Base-by-base conservation (phyloP, 2,888 invertebrate genomes). In the Cephus pygmeus region DNA sequence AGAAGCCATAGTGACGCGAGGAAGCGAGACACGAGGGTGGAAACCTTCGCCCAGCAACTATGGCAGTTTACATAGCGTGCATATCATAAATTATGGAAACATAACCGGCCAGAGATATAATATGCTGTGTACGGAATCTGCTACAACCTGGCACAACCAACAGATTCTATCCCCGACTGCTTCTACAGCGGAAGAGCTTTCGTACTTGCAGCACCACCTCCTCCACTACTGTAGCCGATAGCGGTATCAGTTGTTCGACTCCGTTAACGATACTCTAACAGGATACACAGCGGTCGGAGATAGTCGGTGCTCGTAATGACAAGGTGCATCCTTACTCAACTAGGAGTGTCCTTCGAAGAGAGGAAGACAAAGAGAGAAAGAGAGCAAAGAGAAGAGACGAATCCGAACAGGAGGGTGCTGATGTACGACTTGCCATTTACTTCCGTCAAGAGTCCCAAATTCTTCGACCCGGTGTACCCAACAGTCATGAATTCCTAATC, bases 71-170 rank as follows among this genome's bases (percentile, higher is more conserved):
- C 80, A 83, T 82, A 83, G 81, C 76, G 75, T 79, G 79, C 75
- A 81, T 84, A 84, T 84, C 85, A 84, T 87, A 87, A 88, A 88
- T 87, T 87, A 83, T 79, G 79, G 81, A 80, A 83, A 83, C 85
- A 82, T 81, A 85, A 83, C 81, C 75, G 79, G 74, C 77, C 69
- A 77, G 79, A 81, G 81, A 82, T 81, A 84, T 79, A 80, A 80
- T 76, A 80, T 71, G 80, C 81, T 80, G 75, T 80, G 77, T 77
- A 56, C 71, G 34, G 71, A 71, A 34, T 71, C 31, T 71, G 71
- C 34, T 71, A 71, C 31, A 71, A 71, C 71, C 23, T 56, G 56
- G 56, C 23, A 56, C 56, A 23, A 9, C 23, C 56, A 23, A 56
- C 56, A 9, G 56, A 56, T 23, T 9, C 56, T 56, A 23, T 56